phyloP scores from a whole-genome alignment of 2,797 vertebrate species.

The Benthosema pterotum region DNA sequence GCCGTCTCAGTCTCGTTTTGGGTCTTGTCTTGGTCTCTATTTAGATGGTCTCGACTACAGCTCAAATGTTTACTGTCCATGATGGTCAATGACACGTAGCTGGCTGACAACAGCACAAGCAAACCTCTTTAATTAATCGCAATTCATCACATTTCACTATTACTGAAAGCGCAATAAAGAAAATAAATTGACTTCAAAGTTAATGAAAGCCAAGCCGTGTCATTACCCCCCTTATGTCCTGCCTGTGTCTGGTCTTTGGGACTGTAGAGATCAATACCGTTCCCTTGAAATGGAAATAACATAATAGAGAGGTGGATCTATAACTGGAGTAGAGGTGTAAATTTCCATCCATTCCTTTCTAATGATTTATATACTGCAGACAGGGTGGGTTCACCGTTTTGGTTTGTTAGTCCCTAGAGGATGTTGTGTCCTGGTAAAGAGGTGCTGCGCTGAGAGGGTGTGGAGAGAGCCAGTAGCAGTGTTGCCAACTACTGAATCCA shows the following conservation, averaged over 20 bases:
- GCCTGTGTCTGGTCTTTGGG: not conserved
- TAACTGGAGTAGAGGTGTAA: conserved; percentile 1
- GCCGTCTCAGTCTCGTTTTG: no score
- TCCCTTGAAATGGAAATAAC: not conserved
- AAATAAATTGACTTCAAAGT: not conserved
- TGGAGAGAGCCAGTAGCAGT: no score
- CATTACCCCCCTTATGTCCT: not conserved
- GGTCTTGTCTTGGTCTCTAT: no score
- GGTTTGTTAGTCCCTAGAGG: conserved; percentile 29
- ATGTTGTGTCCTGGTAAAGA: conserved; percentile 47
- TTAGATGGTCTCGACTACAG: no score
- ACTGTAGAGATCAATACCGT: not conserved
- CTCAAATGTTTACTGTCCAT: no score
- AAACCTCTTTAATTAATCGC: not conserved
- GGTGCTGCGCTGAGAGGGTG: not conserved
- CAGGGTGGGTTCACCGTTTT: conserved; percentile 29
- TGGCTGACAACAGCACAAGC: conserved; percentile 1
- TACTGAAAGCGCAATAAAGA: not conserved
- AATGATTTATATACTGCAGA: conserved; percentile 17
- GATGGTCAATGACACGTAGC: not conserved
- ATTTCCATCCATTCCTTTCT: conserved; percentile 23
- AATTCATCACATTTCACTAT: not conserved
- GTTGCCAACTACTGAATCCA: no score
- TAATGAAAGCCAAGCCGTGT: not conserved
- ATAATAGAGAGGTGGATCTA: not conserved